phyloP scores from a whole-genome alignment of 2,888 invertebrate genomes.

The Eupithecia tripunctaria region DNA sequence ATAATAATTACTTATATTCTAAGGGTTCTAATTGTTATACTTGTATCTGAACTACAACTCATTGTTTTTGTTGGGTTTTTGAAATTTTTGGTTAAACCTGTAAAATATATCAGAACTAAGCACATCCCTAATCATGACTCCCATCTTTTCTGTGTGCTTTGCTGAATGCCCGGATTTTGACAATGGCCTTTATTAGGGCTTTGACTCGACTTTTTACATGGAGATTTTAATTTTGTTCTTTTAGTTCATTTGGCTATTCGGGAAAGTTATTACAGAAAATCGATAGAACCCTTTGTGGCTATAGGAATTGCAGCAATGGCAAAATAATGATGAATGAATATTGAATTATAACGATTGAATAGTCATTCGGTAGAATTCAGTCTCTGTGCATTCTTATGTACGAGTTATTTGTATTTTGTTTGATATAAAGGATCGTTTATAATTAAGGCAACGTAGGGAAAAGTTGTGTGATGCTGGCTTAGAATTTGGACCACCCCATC shows the following conservation, averaged over 20 bases:
- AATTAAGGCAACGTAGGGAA: no score
- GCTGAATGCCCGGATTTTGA: conserved; percentile 46
- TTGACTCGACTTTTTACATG: conserved; percentile 38
- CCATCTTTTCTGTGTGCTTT: conserved; percentile 42
- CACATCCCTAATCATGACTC: conserved; percentile 25
- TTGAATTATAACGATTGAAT: neutral
- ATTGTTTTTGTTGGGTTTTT: no score
- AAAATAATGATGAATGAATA: neutral
- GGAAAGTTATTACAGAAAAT: conserved; percentile 25
- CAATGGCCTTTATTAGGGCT: conserved; percentile 45
- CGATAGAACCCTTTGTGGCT: conserved; percentile 13
- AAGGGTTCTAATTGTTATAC: no score
- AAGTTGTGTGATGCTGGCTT: no score
- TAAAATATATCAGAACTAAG: neutral
- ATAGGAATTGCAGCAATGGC: neutral
- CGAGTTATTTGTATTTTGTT: no score
- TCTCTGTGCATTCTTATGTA: neutral
- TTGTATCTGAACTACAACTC: no score
- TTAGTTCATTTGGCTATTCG: conserved; percentile 31
- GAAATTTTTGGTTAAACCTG: no score
- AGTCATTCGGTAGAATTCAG: neutral
- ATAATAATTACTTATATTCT: no score
- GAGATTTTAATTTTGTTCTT: conserved; percentile 40
- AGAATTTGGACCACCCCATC: no score
- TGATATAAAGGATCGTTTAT: no score